Evolutionary conservation across 2,113 vertebrate species (phyloP).

Genomic region (Gobius niger): DNA sequence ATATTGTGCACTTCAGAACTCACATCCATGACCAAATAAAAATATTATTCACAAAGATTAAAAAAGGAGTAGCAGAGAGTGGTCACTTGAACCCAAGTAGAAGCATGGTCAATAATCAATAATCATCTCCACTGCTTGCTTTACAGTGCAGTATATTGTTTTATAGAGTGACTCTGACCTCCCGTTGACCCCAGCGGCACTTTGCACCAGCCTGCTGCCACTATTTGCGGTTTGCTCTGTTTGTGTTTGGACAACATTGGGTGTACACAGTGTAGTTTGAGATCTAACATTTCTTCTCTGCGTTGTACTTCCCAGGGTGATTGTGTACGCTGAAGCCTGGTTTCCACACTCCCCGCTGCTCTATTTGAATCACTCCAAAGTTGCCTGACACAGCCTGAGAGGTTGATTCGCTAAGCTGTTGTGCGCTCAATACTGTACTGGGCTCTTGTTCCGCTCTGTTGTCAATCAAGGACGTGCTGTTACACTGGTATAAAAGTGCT

Average conservation of each 20-base stretch:
- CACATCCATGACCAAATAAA: no score
- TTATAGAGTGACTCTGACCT: not conserved
- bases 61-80: no score
- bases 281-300: constrained; percentile 18
- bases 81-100: no score
- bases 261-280: constrained; percentile 5
- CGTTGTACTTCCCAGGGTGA: constrained; percentile 10
- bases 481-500: constrained; percentile 4
- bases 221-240: constrained; percentile 5
- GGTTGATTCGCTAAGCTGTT: constrained; percentile 14
- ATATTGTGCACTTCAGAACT: no score
- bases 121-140: no score
- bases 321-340: constrained; percentile 39
- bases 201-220: not conserved
- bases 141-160: no score
- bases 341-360: constrained; percentile 52
- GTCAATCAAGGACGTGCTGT: constrained; percentile 6
- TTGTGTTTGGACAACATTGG: constrained; percentile 22
- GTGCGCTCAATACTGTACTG: constrained; percentile 9
- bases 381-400: constrained; percentile 26
- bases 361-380: constrained; percentile 46
- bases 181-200: not conserved
- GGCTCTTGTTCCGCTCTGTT: constrained; percentile 28
- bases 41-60: no score
- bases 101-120: no score